Base-by-base conservation (phyloP, 2,797 vertebrate genomes). In the Carapus acus region DNA sequence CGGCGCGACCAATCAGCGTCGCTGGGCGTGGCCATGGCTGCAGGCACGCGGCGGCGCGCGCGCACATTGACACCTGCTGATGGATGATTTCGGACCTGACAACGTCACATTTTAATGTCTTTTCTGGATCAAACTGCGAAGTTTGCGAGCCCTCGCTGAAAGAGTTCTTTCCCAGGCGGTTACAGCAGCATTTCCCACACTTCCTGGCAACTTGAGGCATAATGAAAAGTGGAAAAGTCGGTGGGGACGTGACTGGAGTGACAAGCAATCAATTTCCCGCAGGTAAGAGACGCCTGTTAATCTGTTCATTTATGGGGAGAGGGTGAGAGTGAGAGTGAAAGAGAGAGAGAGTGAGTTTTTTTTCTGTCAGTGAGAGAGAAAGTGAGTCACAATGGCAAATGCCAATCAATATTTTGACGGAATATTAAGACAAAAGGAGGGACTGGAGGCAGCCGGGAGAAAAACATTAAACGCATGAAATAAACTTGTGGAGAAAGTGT, bases 171-270 rank as follows among this genome's bases (percentile, higher is more conserved):
- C 13, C n/a, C 14, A 31, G 17, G 4, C 16, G 11, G 18, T 1
- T 27, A 27, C 19, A 33, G 4, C 8, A 49, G 17, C 22, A 0
- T 12, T 18, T 12, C 8, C 6, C n/a, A 37, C 52, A 53, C 13
- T 39, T 19, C 51, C 14, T 12, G 49, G 21, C n/a, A 52, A 3
- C 13, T n/a, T 11, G 31, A 37, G 24, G 50, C 58, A 55, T 2
- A 1, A 86, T 85, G 85, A 76, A 73, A 65, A 74, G 62, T 9
- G 71, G 58, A 1, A 48, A 51, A 15, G 79, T 80, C 46, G 77
- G 66, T 13, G 75, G 52, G 56, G 76, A 78, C 27, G 48, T 56
- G 77, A 54, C 36, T 23, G 77, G 43, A 29, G 58, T 46, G 65
- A 74, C 77, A 8, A 62, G 65, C 0, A 77, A 80, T 16, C 57